Conservation (phyloP, 1,140 invertebrate genomes). For the Procambarus virginalis region DNA sequence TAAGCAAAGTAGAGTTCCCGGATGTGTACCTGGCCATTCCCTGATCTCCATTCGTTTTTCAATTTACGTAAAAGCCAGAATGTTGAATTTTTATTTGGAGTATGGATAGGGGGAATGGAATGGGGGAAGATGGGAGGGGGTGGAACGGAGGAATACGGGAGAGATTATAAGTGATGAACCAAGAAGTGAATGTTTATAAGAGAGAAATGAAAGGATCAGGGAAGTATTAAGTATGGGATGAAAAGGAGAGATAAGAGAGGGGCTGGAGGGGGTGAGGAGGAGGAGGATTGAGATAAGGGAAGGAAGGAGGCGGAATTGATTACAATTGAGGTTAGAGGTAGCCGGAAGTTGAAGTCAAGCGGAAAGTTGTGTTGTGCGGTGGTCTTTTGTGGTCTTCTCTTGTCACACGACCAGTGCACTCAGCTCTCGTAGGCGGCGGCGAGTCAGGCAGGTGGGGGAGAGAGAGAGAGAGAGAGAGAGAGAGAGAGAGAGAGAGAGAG, state of each 20-base stretch:
- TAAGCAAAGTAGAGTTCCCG: background rate
- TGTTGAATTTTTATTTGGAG: background rate
- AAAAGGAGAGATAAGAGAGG: background rate
- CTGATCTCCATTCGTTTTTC: background rate
- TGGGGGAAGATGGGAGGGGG: background rate
- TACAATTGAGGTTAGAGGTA: too few relatives aligned
- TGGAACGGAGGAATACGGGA: background rate
- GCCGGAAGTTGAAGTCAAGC: too few relatives aligned
- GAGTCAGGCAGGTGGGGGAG: background rate
- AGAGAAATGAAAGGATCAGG: background rate
- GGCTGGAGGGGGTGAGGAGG: background rate
- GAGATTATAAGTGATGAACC: background rate
- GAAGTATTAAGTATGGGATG: background rate
- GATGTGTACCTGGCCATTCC: background rate
- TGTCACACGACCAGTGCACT: too few relatives aligned
- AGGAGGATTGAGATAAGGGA: background rate
- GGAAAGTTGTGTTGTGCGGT: too few relatives aligned
- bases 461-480: background rate
- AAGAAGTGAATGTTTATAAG: background rate
- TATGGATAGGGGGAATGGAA: background rate
- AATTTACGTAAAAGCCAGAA: constrained; percentile 5
- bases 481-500: background rate
- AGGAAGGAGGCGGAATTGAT: background rate
- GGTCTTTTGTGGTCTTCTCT: too few relatives aligned
- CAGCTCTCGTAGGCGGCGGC: too few relatives aligned